phyloP scores from a whole-genome alignment of 2,888 invertebrate genomes.

The Pinctada fucata region DNA sequence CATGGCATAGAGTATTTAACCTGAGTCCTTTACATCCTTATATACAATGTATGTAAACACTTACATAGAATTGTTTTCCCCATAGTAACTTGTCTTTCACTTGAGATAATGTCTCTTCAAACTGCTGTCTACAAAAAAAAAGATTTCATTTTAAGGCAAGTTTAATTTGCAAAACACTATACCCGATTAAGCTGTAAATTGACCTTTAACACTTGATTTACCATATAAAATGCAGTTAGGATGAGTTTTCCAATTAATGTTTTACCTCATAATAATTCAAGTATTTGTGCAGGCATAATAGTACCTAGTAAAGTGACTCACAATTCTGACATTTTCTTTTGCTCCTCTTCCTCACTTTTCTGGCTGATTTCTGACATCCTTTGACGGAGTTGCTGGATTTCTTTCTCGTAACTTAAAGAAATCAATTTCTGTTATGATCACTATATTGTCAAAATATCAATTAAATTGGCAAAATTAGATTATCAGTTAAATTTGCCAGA shows the following conservation, averaged over 20 bases:
- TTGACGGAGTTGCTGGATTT: neutral
- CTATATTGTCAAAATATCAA: too few relatives aligned
- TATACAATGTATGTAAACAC: neutral
- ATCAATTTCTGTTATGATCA: too few relatives aligned
- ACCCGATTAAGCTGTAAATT: too few relatives aligned
- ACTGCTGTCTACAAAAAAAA: slow-evolving; percentile 36
- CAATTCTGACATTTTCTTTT: neutral
- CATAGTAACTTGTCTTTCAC: slow-evolving; percentile 30
- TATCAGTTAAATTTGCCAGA: too few relatives aligned
- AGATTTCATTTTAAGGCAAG: neutral
- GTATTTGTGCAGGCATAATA: too few relatives aligned
- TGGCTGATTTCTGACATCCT: neutral
- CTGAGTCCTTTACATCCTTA: too few relatives aligned
- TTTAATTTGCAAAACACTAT: neutral
- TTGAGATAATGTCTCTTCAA: slow-evolving; percentile 46
- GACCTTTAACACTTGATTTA: too few relatives aligned
- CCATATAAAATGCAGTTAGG: too few relatives aligned
- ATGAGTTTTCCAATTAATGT: too few relatives aligned
- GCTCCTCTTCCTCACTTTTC: neutral
- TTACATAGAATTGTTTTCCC: slow-evolving; percentile 46
- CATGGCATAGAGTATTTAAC: too few relatives aligned
- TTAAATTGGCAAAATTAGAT: too few relatives aligned
- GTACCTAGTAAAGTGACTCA: neutral
- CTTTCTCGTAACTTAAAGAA: neutral
- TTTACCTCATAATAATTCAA: too few relatives aligned